Percentiles rank a stretch among this genome's conserved stretches.
Evolutionary conservation across 2,888 invertebrate genomes (phyloP).

Genomic region (Eilema caniola): DNA sequence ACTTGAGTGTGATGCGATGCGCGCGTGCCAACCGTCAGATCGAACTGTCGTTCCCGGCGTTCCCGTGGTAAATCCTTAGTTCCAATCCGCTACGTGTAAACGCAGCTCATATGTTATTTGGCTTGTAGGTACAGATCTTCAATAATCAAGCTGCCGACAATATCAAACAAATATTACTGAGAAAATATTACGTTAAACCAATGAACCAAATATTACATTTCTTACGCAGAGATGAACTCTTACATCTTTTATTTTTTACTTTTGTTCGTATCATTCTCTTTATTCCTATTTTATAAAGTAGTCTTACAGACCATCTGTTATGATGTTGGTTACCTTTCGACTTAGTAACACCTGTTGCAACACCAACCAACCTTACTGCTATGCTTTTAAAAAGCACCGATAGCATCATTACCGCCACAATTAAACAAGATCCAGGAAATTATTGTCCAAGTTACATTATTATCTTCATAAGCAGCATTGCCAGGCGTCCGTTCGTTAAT

Average conservation of each 20-base stretch:
- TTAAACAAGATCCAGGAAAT: conserved; percentile 68
- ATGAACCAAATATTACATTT: neutral
- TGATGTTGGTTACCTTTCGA: neutral
- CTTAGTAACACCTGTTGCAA: neutral
- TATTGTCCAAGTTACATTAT: conserved; percentile 54
- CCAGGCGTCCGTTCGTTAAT: conserved; percentile 66
- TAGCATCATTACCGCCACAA: neutral
- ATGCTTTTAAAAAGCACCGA: neutral
- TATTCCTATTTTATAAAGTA: neutral
- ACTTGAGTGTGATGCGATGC: too few relatives aligned
- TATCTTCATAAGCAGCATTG: conserved; percentile 60
- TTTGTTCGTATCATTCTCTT: too few relatives aligned
- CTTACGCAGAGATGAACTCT: neutral
- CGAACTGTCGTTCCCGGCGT: too few relatives aligned
- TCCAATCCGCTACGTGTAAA: too few relatives aligned
- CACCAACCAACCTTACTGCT: neutral
- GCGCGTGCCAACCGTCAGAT: too few relatives aligned
- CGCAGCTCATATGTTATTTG: neutral
- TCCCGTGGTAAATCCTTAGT: too few relatives aligned
- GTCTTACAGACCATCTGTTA: too few relatives aligned
- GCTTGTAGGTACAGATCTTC: neutral
- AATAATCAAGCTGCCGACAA: neutral
- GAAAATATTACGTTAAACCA: too few relatives aligned
- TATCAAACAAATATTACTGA: too few relatives aligned
- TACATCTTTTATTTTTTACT: too few relatives aligned